Percentiles rank a stretch among this genome's conserved stretches.
These are phyloP conservation scores for Dryococelus australis DNA, from an alignment of 2,888 invertebrate genomes.

Conservation along the genomic window DNA sequence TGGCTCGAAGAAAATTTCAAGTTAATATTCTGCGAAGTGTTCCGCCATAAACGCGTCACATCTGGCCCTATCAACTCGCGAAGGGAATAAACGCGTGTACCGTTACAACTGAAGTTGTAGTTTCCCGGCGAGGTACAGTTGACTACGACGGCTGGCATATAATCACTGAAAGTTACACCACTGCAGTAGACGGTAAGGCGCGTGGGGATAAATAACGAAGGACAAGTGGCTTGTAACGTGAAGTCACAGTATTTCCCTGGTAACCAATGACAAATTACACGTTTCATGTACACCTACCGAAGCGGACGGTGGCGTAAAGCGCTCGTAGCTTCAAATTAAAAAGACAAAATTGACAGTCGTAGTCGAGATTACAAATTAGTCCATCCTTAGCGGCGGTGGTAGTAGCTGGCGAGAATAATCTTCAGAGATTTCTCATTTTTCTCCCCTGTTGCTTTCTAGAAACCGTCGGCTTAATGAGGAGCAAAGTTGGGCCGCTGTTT, in stretches of 20 bases:
- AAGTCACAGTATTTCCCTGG: background rate
- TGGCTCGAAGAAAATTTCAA: too few relatives aligned
- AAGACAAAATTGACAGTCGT: background rate
- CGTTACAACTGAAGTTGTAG: too few relatives aligned
- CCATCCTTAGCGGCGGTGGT: background rate
- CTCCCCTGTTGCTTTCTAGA: background rate
- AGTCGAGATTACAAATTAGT: background rate
- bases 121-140: too few relatives aligned
- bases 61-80: too few relatives aligned
- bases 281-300: background rate
- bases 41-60: too few relatives aligned
- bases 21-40: too few relatives aligned
- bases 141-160: too few relatives aligned
- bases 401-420: background rate
- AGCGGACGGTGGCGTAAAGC: background rate
- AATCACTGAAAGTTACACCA: too few relatives aligned
- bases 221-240: background rate
- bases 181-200: too few relatives aligned
- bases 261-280: background rate
- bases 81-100: too few relatives aligned
- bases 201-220: too few relatives aligned
- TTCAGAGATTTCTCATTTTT: background rate
- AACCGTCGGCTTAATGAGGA: background rate
- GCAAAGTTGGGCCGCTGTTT: conserved; percentile 4
- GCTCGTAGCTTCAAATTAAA: background rate